Evolutionary conservation across 2,888 invertebrate genomes (phyloP).

Genomic region (Poecilobothrus nobilitatus): DNA sequence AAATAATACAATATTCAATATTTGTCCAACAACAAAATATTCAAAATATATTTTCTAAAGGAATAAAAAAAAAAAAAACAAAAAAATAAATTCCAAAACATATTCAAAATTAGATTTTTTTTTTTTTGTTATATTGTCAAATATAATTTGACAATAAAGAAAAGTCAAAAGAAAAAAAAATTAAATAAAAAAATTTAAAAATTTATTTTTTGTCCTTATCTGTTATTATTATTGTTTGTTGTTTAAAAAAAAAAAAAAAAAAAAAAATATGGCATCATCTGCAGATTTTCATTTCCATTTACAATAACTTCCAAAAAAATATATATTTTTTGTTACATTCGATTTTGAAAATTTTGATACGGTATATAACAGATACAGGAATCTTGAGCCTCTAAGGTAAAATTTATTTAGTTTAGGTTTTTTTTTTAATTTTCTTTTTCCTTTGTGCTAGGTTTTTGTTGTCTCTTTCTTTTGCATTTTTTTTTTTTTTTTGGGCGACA

Average conservation of each 20-base stretch:
- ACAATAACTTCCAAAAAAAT: not conserved
- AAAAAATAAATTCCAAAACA: not conserved
- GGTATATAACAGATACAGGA: not conserved
- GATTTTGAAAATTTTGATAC: not conserved
- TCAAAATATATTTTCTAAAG: too few relatives aligned
- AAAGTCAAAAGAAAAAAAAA: not conserved
- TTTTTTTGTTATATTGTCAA: not conserved
- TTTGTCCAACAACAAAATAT: too few relatives aligned
- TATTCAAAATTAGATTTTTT: not conserved
- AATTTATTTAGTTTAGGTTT: not conserved
- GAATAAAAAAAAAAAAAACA: not conserved
- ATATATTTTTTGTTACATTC: too few relatives aligned
- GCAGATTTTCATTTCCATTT: slow-evolving; percentile 1
- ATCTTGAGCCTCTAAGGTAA: not conserved
- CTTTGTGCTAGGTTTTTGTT: too few relatives aligned
- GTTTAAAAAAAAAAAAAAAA: not conserved
- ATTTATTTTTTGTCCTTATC: not conserved
- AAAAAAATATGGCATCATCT: not conserved
- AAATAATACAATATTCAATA: too few relatives aligned
- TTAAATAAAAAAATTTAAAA: not conserved
- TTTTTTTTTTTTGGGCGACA: not conserved
- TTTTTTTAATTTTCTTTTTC: not conserved
- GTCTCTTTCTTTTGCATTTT: too few relatives aligned
- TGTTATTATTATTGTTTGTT: not conserved
- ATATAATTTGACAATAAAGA: not conserved